These are phyloP conservation scores for Orthonyx spaldingii DNA, from an alignment of 2,113 vertebrate species.

Conservation along the genomic window DNA sequence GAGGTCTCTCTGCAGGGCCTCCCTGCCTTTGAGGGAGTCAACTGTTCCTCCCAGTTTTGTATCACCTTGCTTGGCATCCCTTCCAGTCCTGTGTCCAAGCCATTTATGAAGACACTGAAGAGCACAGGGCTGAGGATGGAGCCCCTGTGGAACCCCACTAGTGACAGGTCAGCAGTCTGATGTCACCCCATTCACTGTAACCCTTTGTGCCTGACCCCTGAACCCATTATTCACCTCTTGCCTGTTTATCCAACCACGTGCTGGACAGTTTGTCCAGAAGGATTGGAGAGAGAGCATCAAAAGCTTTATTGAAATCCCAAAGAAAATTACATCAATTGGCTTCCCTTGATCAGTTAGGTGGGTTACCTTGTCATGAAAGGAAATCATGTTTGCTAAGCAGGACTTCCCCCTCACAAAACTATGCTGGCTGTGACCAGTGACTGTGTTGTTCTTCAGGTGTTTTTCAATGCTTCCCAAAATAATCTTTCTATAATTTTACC, in stretches of 20 bases:
- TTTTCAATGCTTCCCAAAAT: not conserved
- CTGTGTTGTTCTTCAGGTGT: not conserved
- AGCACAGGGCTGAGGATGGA: not conserved
- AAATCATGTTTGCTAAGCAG: not conserved
- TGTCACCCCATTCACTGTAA: too few species aligned
- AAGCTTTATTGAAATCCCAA: not conserved
- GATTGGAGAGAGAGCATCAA: not conserved
- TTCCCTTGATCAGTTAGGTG: not conserved
- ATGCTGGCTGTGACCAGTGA: not conserved
- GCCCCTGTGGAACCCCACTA: not conserved
- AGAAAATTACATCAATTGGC: not conserved
- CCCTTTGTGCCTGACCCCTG: not conserved
- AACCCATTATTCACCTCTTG: not conserved
- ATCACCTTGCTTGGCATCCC: not conserved
- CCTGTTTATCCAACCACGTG: not conserved
- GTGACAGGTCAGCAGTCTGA: not conserved
- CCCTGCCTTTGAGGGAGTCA: not conserved
- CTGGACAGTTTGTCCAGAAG: not conserved
- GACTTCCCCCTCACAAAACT: rapidly evolving
- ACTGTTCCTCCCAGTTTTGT: not conserved
- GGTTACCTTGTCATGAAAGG: not conserved
- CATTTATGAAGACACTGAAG: not conserved
- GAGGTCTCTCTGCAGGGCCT: not conserved
- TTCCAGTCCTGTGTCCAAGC: not conserved
- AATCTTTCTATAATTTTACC: not conserved